These are phyloP conservation scores for Trachymyrmex septentrionalis DNA, from an alignment of 1,140 invertebrate genomes.

Conservation along the genomic window DNA sequence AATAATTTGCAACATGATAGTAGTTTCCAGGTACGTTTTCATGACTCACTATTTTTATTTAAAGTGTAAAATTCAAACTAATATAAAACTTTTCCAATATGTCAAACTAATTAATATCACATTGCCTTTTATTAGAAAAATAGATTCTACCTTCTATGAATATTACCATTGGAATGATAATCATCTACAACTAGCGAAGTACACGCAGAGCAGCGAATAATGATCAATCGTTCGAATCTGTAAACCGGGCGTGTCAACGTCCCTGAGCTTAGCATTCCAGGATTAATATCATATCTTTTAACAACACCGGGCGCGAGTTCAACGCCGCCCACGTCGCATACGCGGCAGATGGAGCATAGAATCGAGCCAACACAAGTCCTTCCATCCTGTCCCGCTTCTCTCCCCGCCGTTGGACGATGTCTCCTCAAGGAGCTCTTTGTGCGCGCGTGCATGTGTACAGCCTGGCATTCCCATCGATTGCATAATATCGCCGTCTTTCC, in stretches of 20 bases:
- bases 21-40: not conserved
- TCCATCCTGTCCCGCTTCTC: not conserved
- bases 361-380: constrained; percentile 9
- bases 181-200: not conserved
- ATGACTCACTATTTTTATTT: not conserved
- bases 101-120: not conserved
- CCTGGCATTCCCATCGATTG: constrained; percentile 68
- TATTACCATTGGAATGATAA: not conserved
- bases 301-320: constrained; percentile 27
- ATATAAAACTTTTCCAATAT: constrained; percentile 6
- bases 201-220: not conserved
- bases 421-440: constrained; percentile 41
- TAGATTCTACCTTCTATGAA: not conserved
- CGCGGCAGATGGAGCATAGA: constrained; percentile 41
- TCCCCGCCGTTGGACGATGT: not conserved
- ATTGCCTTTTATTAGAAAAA: not conserved
- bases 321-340: constrained; percentile 33
- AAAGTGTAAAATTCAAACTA: not conserved
- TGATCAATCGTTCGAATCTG: too few species aligned
- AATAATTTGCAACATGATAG: not conserved
- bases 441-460: constrained; percentile 34
- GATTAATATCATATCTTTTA: constrained; percentile 45
- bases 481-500: constrained; percentile 76
- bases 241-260: not conserved
- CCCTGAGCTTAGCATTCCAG: not conserved